These are phyloP conservation scores for Allygus modestus DNA, from an alignment of 2,888 invertebrate genomes.

Conservation along the genomic window DNA sequence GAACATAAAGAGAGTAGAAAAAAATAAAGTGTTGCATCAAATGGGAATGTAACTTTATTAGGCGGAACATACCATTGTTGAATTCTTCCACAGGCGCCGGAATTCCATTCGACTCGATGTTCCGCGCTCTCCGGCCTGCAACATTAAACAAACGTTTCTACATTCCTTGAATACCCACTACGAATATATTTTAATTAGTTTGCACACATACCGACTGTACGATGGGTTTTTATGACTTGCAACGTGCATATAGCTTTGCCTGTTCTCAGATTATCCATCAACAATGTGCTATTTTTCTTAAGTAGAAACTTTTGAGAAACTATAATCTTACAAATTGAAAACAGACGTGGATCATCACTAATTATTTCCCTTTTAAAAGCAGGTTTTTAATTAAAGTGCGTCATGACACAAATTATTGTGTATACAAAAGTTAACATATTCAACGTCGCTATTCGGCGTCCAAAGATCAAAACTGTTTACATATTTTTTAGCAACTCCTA, in stretches of 20 bases:
- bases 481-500: too few relatives aligned
- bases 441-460: too few relatives aligned
- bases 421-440: too few relatives aligned
- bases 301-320: too few relatives aligned
- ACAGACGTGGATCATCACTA: too few relatives aligned
- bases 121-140: conserved; percentile 74
- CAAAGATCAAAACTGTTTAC: too few relatives aligned
- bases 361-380: too few relatives aligned
- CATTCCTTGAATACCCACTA: conserved; percentile 35
- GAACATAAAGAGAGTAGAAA: conserved; percentile 3
- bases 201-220: neutral
- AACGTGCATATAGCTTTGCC: neutral
- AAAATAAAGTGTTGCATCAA: conserved; percentile 1
- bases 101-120: conserved; percentile 75
- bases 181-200: conserved; percentile 47
- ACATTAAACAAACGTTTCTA: conserved; percentile 68
- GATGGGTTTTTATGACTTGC: neutral
- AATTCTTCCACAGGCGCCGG: conserved; percentile 74
- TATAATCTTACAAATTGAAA: too few relatives aligned
- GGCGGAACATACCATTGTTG: conserved; percentile 74
- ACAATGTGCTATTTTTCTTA: too few relatives aligned
- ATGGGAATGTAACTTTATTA: conserved; percentile 50
- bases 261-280: too few relatives aligned
- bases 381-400: too few relatives aligned
- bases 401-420: too few relatives aligned